A percentile compares a stretch with the other conserved stretches of the same genome.
Evolutionary conservation across 92 coral and sea anemone genomes (phyloP).

Genomic region (Epizoanthus illoricatus): DNA sequence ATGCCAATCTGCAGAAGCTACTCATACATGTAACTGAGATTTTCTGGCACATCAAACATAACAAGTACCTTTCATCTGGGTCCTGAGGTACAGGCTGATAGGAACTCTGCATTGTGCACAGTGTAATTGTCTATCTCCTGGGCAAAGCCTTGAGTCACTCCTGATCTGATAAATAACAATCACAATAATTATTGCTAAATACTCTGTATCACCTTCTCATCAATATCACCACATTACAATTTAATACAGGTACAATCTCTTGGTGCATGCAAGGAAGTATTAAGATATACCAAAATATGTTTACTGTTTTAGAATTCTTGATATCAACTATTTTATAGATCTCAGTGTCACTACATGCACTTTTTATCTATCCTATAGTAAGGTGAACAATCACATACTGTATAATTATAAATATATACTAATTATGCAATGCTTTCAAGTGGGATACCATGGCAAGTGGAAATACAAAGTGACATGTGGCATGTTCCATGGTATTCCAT

Average conservation of each 20-base stretch:
- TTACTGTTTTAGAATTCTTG: too few relatives aligned
- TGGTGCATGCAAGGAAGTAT: too few relatives aligned
- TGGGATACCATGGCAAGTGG: too few relatives aligned
- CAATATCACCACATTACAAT: neutral
- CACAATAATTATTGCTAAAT: neutral
- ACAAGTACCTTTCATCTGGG: slow-evolving; percentile 87
- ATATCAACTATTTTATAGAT: too few relatives aligned
- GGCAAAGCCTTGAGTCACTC: neutral
- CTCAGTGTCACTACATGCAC: too few relatives aligned
- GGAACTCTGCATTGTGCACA: slow-evolving; percentile 70
- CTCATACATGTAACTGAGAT: neutral
- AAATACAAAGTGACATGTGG: too few relatives aligned
- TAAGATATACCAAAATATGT: too few relatives aligned
- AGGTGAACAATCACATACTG: too few relatives aligned
- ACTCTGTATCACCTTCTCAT: neutral
- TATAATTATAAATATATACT: too few relatives aligned
- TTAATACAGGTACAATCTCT: neutral
- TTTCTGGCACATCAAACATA: neutral
- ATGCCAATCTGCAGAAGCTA: neutral
- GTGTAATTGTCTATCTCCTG: neutral
- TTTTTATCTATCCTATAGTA: too few relatives aligned
- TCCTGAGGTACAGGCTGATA: slow-evolving; percentile 94
- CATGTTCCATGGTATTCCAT: too few relatives aligned
- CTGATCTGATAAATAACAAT: slow-evolving; percentile 3
- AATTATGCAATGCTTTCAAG: too few relatives aligned